Evolutionary conservation across 1,140 invertebrate genomes (phyloP).

Genomic region (Neodiprion pinetum): DNA sequence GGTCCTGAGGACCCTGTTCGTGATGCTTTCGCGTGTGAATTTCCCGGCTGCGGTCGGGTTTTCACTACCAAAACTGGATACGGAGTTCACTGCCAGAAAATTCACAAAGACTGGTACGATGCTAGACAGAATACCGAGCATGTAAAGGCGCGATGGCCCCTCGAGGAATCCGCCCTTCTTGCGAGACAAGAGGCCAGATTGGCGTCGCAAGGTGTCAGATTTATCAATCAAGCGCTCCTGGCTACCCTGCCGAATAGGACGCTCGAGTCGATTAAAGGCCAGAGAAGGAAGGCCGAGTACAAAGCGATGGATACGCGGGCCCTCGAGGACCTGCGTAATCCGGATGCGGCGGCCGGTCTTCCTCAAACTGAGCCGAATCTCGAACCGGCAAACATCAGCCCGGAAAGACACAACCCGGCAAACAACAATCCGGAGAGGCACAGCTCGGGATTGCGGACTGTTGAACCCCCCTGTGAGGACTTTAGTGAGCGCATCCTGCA

Average conservation of each 20-base stretch:
- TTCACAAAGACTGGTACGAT: conserved; percentile 28
- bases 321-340: conserved; percentile 8
- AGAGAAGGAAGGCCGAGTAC: conserved; percentile 10
- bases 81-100: conserved; percentile 19
- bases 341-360: not conserved
- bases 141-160: conserved; percentile 14
- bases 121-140: conserved; percentile 1
- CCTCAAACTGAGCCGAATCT: no score
- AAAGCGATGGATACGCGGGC: conserved; percentile 11
- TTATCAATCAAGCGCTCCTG: conserved; percentile 16
- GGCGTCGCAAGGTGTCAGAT: not conserved
- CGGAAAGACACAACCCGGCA: not conserved
- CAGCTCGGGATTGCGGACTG: not conserved
- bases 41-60: conserved; percentile 4
- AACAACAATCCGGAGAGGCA: not conserved
- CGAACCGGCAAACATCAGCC: no score
- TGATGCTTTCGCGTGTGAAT: conserved; percentile 11
- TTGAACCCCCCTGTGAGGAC: not conserved
- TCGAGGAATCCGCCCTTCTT: conserved; percentile 13
- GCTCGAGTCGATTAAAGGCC: conserved; percentile 17
- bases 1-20: not conserved
- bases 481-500: conserved; percentile 8
- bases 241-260: conserved; percentile 15
- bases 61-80: conserved; percentile 17
- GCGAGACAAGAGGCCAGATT: conserved; percentile 23